Evolutionary conservation across 2,113 vertebrate genomes (phyloP), one percentile per base, ranked within the genome.

Genomic region (Actinemys pallida): DNA sequence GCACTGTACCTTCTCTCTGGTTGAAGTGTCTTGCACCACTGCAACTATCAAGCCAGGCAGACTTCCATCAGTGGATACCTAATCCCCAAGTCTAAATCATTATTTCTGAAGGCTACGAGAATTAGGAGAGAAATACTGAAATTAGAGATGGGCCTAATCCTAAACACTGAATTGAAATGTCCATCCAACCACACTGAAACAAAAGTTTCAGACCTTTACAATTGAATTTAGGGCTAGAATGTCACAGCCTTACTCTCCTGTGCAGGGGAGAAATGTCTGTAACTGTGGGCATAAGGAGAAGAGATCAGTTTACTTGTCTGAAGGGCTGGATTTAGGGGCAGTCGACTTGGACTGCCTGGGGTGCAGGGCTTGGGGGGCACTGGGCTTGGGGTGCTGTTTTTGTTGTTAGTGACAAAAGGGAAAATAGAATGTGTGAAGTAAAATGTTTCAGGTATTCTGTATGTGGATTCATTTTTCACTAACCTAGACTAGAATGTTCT

Each of bases 181-280:
- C 39, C 39, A 69, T 8, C 16, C 20, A 76, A 25, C 10, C 10
- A 76, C 22, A 45, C 72, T 76, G 20, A 76, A 45, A 25, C 90
- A 76, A 1, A 0, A 84, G 16, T 69, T n/a, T 69, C 35, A 17
- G 39, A 52, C 5, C 24, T 3, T 4, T 39, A 45, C 7, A 81
- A 59, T 42, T 16, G 59, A 10, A 78, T 90, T 84, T 84, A 90
- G 81, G 22, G 22, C 9, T 96, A 3, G 35, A n/a, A 87, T 95
- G 86, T 42, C 16, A 54, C 22, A 84, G 10, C 1, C 8, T 93
- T 87, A 83, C 12, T 81, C 31, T 92, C 22, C 5, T 13, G 22
- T 1, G 0, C 3, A 53, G 29, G 11, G 5, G 1, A 90, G 11
- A 86, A 10, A 72, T 94, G 49, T 6, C 62, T 86, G 31, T 92